Percentiles rank a stretch among this genome's conserved stretches.
Evolutionary conservation across 2,888 invertebrate species (phyloP).

Genomic region (Drosophila mettleri): DNA sequence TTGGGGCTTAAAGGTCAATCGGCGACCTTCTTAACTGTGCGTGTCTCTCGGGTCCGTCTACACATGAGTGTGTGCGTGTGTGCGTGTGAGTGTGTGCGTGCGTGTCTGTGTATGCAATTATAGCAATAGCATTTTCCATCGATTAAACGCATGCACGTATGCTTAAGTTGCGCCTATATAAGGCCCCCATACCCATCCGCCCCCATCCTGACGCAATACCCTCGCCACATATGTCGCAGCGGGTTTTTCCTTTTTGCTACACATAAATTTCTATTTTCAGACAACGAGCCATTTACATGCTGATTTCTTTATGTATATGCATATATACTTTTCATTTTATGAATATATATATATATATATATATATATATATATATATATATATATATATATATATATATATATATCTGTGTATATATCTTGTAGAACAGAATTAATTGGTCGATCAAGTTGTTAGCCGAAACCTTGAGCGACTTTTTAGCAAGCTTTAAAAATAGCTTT

Average conservation of each 20-base stretch:
- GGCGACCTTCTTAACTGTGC: conserved; percentile 67
- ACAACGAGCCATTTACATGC: conserved; percentile 33
- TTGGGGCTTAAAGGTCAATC: conserved; percentile 69
- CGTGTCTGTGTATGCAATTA: conserved; percentile 66
- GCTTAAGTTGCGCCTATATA: conserved; percentile 31
- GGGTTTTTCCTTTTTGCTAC: conserved; percentile 37
- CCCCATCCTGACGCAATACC: background rate
- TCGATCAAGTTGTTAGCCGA: conserved; percentile 15
- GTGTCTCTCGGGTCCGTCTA: conserved; percentile 43
- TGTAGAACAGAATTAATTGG: conserved; percentile 31
- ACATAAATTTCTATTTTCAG: conserved; percentile 59
- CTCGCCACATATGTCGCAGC: conserved; percentile 13
- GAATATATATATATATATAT: conserved; percentile 10
- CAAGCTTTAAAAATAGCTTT: background rate
- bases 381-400: too few species aligned
- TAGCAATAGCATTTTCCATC: conserved; percentile 74
- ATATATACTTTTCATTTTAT: conserved; percentile 23
- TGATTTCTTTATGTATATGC: conserved; percentile 25
- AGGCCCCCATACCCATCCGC: background rate
- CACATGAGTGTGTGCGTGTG: conserved; percentile 13
- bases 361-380: conserved; percentile 22
- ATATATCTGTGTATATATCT: background rate
- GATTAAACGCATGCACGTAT: conserved; percentile 71
- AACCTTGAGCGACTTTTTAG: conserved; percentile 15
- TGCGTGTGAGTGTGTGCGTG: conserved; percentile 6